Evolutionary conservation across 2,113 vertebrate species (phyloP).

Genomic region (Tachysurus vachellii): DNA sequence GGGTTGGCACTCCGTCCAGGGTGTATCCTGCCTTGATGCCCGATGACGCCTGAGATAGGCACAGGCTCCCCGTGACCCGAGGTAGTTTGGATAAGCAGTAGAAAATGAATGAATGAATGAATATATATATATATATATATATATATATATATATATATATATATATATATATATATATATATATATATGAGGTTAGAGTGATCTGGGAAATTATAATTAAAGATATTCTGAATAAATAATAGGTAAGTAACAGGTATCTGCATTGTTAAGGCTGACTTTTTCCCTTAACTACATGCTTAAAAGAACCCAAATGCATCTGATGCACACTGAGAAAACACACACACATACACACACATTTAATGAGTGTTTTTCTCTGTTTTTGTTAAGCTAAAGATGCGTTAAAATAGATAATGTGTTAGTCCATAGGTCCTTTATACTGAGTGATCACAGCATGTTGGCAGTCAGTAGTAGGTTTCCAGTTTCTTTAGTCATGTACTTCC

Average conservation of each 20-base stretch:
- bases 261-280: neutral
- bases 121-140: too few species aligned
- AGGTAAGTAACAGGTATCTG: neutral
- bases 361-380: neutral
- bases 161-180: too few species aligned
- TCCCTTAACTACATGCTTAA: neutral
- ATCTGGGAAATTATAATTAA: neutral
- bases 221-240: neutral
- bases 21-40: too few species aligned
- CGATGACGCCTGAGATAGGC: too few species aligned
- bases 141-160: too few species aligned
- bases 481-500: conserved; percentile 28
- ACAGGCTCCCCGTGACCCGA: too few species aligned
- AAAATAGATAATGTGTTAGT: neutral
- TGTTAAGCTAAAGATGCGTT: neutral
- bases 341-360: neutral
- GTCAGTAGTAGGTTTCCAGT: conserved; percentile 27
- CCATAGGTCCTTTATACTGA: conserved; percentile 25
- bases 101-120: too few species aligned
- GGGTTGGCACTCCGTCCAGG: too few species aligned
- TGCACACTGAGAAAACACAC: neutral
- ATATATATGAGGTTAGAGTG: neutral
- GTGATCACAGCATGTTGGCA: conserved; percentile 32
- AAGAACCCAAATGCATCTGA: neutral
- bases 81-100: too few species aligned